Conservation (phyloP, 2,888 invertebrate species). For the Leptinotarsa juncta region DNA sequence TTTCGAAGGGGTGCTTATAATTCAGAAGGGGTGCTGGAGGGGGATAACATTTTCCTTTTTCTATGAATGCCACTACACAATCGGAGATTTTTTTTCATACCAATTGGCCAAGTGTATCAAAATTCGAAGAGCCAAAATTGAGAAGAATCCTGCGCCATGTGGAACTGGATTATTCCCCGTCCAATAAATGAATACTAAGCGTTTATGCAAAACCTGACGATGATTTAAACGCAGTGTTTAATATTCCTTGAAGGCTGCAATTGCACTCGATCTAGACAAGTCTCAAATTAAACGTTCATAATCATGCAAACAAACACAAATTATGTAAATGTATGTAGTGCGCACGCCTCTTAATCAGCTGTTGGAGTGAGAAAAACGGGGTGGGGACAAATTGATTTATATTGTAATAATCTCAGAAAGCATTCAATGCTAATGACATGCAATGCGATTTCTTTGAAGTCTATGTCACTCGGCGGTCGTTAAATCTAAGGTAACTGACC, state of each 20-base stretch:
- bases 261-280: neutral
- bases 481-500: constrained; percentile 20
- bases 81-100: too few relatives aligned
- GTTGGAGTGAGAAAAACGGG: constrained; percentile 14
- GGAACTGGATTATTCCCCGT: too few relatives aligned
- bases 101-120: too few relatives aligned
- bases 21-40: too few relatives aligned
- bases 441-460: constrained; percentile 16
- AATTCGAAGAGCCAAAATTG: too few relatives aligned
- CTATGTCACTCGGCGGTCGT: constrained; percentile 14
- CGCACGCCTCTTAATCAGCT: constrained; percentile 40
- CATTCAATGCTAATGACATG: constrained; percentile 31
- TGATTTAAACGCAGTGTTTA: neutral
- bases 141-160: too few relatives aligned
- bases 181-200: too few relatives aligned
- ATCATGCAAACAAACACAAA: constrained; percentile 19
- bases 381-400: constrained; percentile 35
- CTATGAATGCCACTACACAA: too few relatives aligned
- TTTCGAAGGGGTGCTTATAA: too few relatives aligned
- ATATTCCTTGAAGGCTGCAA: constrained; percentile 5
- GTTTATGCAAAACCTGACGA: neutral
- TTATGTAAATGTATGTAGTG: constrained; percentile 34
- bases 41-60: too few relatives aligned
- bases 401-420: constrained; percentile 22
- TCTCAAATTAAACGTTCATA: neutral